Conservation (phyloP, 2,888 invertebrate species). For the Metallyticus violacea region DNA sequence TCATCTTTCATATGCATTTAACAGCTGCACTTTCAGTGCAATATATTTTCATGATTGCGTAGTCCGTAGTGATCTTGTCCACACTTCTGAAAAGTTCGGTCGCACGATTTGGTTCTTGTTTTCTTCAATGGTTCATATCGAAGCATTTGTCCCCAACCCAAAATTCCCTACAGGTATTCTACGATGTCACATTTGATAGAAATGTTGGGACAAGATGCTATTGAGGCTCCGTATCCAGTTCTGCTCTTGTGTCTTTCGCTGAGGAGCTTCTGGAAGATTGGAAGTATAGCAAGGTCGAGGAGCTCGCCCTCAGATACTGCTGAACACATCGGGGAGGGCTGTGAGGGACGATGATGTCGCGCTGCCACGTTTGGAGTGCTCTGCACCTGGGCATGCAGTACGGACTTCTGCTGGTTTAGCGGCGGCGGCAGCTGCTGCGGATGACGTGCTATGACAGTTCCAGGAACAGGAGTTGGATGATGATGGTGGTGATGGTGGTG, state of each 20-base stretch:
- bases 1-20: no score
- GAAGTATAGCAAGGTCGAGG: slow-evolving; percentile 80
- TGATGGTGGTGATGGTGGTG: slow-evolving; percentile 32
- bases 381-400: slow-evolving; percentile 49
- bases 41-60: no score
- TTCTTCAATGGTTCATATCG: background rate
- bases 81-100: no score
- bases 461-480: slow-evolving; percentile 36
- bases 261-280: slow-evolving; percentile 88
- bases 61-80: no score
- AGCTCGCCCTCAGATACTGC: slow-evolving; percentile 82
- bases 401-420: slow-evolving; percentile 46
- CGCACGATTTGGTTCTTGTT: no score
- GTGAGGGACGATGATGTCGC: slow-evolving; percentile 18
- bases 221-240: slow-evolving; percentile 67
- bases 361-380: slow-evolving; percentile 60
- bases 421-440: slow-evolving; percentile 34
- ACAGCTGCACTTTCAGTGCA: no score
- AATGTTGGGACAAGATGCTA: slow-evolving; percentile 89
- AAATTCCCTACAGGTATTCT: slow-evolving; percentile 70
- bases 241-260: slow-evolving; percentile 73
- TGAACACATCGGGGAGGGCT: slow-evolving; percentile 57
- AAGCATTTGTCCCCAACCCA: background rate
- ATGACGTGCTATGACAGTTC: slow-evolving; percentile 36
- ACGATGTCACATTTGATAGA: slow-evolving; percentile 95